These are phyloP conservation scores for Myopa testacea DNA, from an alignment of 2,888 invertebrate species.

Conservation along the genomic window DNA sequence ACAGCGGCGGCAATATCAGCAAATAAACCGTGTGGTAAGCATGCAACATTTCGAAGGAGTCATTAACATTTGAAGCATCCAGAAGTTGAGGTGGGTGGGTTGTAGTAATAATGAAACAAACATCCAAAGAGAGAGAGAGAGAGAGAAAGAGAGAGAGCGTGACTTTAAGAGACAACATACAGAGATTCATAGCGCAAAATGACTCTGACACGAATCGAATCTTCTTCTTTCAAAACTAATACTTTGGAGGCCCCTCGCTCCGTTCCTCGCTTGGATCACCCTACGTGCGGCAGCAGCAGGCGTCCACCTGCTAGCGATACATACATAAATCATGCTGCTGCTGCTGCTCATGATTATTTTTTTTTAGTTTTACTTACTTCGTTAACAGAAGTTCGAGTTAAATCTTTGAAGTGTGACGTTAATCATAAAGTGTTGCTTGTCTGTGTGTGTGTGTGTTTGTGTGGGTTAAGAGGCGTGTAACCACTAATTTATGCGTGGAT, in stretches of 20 bases:
- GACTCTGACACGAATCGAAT: background rate
- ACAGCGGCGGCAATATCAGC: background rate
- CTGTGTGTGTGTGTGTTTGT: background rate
- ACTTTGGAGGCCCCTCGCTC: too few relatives aligned
- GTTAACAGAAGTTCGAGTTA: background rate
- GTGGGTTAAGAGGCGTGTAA: slow-evolving; percentile 22
- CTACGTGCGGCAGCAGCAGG: too few relatives aligned
- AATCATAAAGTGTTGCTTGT: background rate
- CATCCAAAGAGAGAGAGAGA: background rate
- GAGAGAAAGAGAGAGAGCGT: background rate
- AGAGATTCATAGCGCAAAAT: background rate
- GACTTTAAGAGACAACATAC: background rate
- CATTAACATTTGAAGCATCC: slow-evolving; percentile 26
- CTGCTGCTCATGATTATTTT: too few relatives aligned
- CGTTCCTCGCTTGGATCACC: too few relatives aligned
- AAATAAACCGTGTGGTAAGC: slow-evolving; percentile 25
- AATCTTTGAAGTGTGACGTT: slow-evolving; percentile 26
- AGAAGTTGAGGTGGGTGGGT: background rate
- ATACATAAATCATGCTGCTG: background rate
- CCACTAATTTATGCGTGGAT: slow-evolving; percentile 47
- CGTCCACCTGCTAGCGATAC: too few relatives aligned
- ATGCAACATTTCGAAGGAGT: slow-evolving; percentile 32
- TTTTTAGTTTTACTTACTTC: background rate
- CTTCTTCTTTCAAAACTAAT: background rate
- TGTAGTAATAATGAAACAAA: background rate